Base-by-base conservation (phyloP, 1,140 invertebrate genomes). In the Gonioctena quinquepunctata region DNA sequence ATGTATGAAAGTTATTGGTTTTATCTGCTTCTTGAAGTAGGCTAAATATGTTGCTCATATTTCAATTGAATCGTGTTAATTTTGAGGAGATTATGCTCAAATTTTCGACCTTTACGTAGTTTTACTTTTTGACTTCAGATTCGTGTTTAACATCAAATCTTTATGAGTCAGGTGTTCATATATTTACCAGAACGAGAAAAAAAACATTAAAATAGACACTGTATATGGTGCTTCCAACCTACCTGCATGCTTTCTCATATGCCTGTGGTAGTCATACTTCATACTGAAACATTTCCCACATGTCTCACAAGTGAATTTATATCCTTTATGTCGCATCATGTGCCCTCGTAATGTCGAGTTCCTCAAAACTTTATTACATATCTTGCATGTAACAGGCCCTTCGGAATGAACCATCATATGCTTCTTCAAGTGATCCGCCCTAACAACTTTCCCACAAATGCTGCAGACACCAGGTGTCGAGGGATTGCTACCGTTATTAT, bases 401-500 rank as follows among this genome's bases (percentile, higher is more conserved):
- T 77, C 77, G 3, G 71, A 73, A 28, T 79, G 77, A 3, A 74
- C 16, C 60, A 73, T 71, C 19, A 79, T 70, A 48, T 79, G 77
- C 62, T 73, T 74, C 62, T 59, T 77, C 26, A 79, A 66, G 65
- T 79, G 77, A 52, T 79, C 77, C 16, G 71, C 66, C 56, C 77
- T 62, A n/a, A 77, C 68, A 50, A 74, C 54, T 25, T 66, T 69
- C 6, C 77, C 77, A 63, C 77, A 79, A 63, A 79, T 73, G 49
- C 75, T 79, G 23, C 77, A 79, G 2, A 80, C 64, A 19, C 76
- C 77, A 16, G 70, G 71, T 1, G 69, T 62, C 48, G 63, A 50
- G 69, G 78, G 78, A 42, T 73, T 49, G 6, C 68, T 76, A 27
- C 76, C 64, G 74, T 57, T 76, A 59, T 80, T 77, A 64, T 78